Conservation (phyloP, 1,140 invertebrate species). For the Brachionus calyciflorus region DNA sequence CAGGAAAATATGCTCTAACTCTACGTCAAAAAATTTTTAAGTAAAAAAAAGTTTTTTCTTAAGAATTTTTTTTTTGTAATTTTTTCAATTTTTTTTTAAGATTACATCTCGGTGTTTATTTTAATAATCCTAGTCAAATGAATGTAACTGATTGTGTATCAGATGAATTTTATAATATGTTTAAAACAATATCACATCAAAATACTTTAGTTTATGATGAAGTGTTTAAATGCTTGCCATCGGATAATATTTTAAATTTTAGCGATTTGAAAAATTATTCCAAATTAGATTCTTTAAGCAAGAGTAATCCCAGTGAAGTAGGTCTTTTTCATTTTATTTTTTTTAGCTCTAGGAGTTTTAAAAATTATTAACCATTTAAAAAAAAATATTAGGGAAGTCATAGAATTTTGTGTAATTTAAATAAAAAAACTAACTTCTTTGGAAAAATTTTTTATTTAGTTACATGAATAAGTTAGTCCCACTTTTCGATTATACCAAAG, state of each 20-base stretch:
- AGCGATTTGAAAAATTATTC: slow-evolving; percentile 40
- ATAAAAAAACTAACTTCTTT: no score
- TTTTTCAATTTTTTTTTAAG: no score
- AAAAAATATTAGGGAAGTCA: no score
- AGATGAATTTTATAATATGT: slow-evolving; percentile 24
- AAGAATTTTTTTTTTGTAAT: no score
- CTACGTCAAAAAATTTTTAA: slow-evolving; percentile 42
- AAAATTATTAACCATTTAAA: no score
- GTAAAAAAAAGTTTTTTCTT: not conserved
- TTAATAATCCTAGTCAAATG: not conserved
- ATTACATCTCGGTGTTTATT: slow-evolving; percentile 37
- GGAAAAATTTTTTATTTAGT: no score
- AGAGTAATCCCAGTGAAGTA: slow-evolving; percentile 33
- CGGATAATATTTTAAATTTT: slow-evolving; percentile 44
- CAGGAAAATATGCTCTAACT: slow-evolving; percentile 2
- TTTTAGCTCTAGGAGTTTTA: no score
- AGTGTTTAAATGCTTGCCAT: slow-evolving; percentile 42
- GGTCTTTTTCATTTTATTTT: not conserved
- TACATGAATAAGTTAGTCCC: no score
- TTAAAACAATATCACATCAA: slow-evolving; percentile 27
- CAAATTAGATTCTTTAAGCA: not conserved
- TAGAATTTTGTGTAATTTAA: no score
- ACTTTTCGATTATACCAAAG: no score
- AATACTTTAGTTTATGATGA: slow-evolving; percentile 45
- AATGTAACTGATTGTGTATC: slow-evolving; percentile 35